Base-by-base conservation (phyloP, 2,888 invertebrate species). In the Drosophila tanythrix region DNA sequence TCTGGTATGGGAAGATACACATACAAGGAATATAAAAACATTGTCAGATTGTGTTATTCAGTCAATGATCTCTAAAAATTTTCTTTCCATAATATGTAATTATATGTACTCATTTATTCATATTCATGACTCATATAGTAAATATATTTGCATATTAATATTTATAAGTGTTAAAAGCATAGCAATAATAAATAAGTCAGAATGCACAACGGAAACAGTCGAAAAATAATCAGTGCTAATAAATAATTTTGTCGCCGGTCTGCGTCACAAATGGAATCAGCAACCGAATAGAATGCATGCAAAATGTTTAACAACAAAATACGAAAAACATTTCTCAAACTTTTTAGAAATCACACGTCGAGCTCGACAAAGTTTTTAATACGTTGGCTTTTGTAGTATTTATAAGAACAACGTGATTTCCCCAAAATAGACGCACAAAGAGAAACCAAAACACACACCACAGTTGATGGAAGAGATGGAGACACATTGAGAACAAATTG, bases 271-370 rank as follows among this genome's bases (percentile, higher is more conserved):
- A 33, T 29, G 43, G 40, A 61, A 55, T 50, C 36, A 31, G 31
- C 46, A 51, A 15, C 50, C 52, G 25, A 65, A 40, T 27, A 33
- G 50, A 53, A 59, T 77, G 66, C 60, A 77, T 6, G 57, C 57
- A 61, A 78, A 82, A 63, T 84, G 79, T 73, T 70, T 57, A 74
- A 69, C 77, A 86, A 86, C 83, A 80, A 76, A 61, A 71, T 56
- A 13, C n/a, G 25, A 58, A 43, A 57, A 46, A 52, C 29, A 36
- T 27, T 69, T 64, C 13, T 2, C 52, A 58, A 63, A 57, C 38
- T 62, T 67, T 71, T 68, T 56, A 33, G 50, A 31, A 64, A 57
- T 68, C 61, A 72, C 61, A 67, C 67, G 63, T 75, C 65, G 58
- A 63, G 56, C 29, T 31, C 40, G 70, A 83, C 69, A 57, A 68